Evolutionary conservation across 2,888 invertebrate genomes (phyloP), one percentile per base, ranked within the genome.

Genomic region (Galerucella calmariensis): DNA sequence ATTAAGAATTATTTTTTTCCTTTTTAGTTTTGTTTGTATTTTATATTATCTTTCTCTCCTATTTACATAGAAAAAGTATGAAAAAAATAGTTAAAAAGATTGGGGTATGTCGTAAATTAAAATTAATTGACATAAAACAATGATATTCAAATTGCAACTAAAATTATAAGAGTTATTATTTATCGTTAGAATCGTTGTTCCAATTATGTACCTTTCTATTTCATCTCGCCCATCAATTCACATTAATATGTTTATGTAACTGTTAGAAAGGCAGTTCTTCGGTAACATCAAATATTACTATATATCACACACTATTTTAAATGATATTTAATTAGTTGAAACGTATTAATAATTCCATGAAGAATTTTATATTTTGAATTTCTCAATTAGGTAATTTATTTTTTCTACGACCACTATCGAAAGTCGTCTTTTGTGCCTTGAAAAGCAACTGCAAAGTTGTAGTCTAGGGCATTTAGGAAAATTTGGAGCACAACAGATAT

Each of bases 121-220:
- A 9, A 41, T 41, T 41, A 9, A 41, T 41, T 41, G 35, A 9
- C 8, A 41, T 14, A 6, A 51, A n/a, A 51, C 5, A n/a, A 56
- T 56, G 20, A 9, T 9, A 16, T 10, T 16, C 10, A 16, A 20
- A 56, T 56, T 20, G 16, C 20, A 16, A 11, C 56, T 56, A 10
- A 11, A 56, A 61, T 35, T 61, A n/a, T 35, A 61, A 35, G 2
- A 61, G 2, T n/a, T 35, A 5, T 61, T n/a, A 14, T 35, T 35
- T n/a, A 14, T 61, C 10, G 12, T 35, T 61, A 35, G 12, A 24
- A 27, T 14, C 24, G 12, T 6, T 61, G 61, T 11, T 61, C 14
- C n/a, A 35, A 35, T 61, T 61, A 61, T 8, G 8, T 61, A 61
- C 61, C 61, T 61, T 61, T 61, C 61, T 61, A 61, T 61, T 61